These are phyloP conservation scores for Cichlasoma orientale DNA, from an alignment of 2,797 vertebrate species.

Conservation along the genomic window DNA sequence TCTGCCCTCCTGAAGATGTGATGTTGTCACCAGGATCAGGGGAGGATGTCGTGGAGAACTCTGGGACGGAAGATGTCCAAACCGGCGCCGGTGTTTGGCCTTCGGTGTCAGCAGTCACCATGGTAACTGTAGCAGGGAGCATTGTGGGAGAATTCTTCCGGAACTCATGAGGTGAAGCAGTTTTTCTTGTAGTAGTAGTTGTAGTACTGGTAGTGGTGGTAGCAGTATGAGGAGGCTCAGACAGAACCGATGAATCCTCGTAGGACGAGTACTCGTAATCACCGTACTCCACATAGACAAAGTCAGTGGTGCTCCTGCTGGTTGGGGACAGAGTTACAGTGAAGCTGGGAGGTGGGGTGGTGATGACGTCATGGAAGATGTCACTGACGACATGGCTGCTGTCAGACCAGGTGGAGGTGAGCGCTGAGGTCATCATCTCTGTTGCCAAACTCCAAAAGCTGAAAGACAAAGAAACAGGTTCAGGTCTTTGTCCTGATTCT, in stretches of 20 bases:
- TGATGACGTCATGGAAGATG: conserved; percentile 7
- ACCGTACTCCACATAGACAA: conserved; percentile 64
- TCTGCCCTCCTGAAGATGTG: background rate
- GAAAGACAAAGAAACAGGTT: background rate
- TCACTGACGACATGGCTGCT: background rate
- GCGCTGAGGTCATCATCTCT: background rate
- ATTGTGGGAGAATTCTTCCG: conserved; percentile 12
- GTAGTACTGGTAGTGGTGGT: background rate
- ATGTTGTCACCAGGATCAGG: conserved; percentile 12
- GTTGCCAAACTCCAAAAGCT: conserved; percentile 35
- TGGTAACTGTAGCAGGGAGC: background rate
- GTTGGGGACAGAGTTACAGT: conserved; percentile 16
- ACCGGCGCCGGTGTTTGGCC: background rate
- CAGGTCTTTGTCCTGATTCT: background rate
- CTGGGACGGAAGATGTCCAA: background rate
- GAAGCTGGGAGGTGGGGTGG: background rate
- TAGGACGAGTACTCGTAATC: conserved; percentile 55
- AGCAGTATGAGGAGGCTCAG: background rate
- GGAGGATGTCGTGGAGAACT: conserved; percentile 3
- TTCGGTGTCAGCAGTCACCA: background rate
- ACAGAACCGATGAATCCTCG: background rate
- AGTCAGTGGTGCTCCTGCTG: conserved; percentile 41
- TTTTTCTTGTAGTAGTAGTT: background rate
- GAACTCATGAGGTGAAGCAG: conserved; percentile 29
- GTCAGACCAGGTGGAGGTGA: conserved; percentile 14